Evolutionary conservation across 92 coral and sea anemone species (phyloP).

Genomic region (Umimayanthus chanpuru): DNA sequence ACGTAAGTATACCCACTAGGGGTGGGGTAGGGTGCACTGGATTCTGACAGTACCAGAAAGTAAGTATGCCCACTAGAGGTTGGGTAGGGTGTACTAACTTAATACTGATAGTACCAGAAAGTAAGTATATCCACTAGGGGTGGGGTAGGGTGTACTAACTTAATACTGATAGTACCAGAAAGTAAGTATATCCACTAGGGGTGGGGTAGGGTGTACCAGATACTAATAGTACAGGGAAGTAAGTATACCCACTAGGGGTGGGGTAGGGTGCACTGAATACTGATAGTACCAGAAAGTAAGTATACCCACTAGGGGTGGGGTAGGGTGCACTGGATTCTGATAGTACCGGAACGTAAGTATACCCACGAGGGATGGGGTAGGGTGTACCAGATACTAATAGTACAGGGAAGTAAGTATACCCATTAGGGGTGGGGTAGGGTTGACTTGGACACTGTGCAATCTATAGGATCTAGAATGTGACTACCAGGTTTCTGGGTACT

Average conservation of each 20-base stretch:
- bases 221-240: constrained; percentile 79
- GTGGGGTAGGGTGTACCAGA: constrained; percentile 51
- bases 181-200: not conserved
- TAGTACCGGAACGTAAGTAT: constrained; percentile 2
- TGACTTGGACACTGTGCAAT: not conserved
- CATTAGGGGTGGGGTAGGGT: not conserved
- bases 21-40: not conserved
- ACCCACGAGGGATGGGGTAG: not conserved
- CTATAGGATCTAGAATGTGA: not conserved
- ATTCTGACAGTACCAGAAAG: not conserved
- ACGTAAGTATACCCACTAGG: not conserved
- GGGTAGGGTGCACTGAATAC: not conserved
- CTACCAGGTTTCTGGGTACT: too few species aligned
- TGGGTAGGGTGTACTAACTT: not conserved
- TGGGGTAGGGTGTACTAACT: not conserved
- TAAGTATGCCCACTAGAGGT: not conserved
- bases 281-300: not conserved
- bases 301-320: not conserved
- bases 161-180: not conserved
- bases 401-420: not conserved
- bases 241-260: constrained; percentile 4
- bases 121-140: not conserved
- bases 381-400: not conserved
- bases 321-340: not conserved
- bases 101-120: not conserved